Conservation (phyloP, 2,797 vertebrate species). For the Tauraco hartlaubi region DNA sequence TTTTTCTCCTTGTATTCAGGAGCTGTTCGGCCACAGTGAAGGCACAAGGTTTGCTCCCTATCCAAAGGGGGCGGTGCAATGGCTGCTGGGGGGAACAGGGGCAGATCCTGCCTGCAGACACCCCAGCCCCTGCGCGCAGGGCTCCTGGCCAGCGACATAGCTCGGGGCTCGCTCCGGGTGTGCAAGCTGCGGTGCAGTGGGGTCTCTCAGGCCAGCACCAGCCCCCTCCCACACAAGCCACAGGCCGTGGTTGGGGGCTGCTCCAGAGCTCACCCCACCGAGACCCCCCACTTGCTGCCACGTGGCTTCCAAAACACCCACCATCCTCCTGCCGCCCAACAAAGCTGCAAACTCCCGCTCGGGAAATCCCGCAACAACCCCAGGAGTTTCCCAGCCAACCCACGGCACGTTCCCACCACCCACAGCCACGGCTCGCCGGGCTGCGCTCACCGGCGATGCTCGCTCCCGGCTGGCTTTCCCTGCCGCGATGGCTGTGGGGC, state of each 20-base stretch:
- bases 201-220: neutral
- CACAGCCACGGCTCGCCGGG: rapidly evolving
- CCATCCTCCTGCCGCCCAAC: neutral
- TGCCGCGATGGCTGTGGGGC: neutral
- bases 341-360: neutral
- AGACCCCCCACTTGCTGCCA: neutral
- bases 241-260: rapidly evolving
- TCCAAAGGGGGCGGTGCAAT: neutral
- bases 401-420: rapidly evolving
- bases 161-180: neutral
- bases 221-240: neutral
- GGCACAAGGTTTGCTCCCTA: neutral
- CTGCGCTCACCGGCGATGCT: neutral
- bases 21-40: neutral
- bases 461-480: neutral
- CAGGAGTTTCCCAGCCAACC: neutral
- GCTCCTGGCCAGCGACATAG: rapidly evolving
- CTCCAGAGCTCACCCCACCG: rapidly evolving
- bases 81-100: neutral
- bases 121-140: rapidly evolving
- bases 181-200: rapidly evolving
- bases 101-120: neutral
- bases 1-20: rapidly evolving
- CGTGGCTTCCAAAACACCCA: neutral
- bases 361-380: neutral